Evolutionary conservation across 2,113 vertebrate species (phyloP).

Genomic region (Lutjanus erythropterus): DNA sequence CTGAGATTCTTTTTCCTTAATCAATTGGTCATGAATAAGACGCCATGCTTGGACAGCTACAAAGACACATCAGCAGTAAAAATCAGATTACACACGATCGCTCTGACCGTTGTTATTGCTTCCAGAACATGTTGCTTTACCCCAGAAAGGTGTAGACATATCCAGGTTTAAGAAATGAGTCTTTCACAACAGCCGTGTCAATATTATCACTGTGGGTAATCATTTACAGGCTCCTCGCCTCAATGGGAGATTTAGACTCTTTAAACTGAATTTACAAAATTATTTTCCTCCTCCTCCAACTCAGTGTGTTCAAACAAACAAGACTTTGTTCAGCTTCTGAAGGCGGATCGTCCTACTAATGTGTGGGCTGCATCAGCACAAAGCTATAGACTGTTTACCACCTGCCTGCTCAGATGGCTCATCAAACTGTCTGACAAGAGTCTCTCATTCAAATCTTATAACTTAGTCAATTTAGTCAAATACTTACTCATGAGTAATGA

Average conservation of each 20-base stretch:
- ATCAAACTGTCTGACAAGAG: not conserved
- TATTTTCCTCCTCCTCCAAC: not conserved
- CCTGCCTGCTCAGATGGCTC: not conserved
- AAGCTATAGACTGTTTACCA: not conserved
- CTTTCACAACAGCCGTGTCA: slow-evolving; percentile 1
- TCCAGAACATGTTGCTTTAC: not conserved
- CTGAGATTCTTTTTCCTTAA: not conserved
- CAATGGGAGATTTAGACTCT: not conserved
- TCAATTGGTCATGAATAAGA: not conserved
- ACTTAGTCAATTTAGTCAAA: not conserved
- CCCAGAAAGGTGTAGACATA: not conserved
- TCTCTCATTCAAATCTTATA: not conserved
- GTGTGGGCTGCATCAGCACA: not conserved
- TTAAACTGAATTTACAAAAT: not conserved
- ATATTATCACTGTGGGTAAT: slow-evolving; percentile 29
- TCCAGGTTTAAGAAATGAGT: not conserved
- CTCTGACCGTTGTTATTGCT: not conserved
- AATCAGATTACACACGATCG: not conserved
- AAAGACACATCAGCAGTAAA: not conserved
- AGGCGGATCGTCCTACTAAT: not conserved
- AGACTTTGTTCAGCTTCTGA: not conserved
- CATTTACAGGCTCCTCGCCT: slow-evolving; percentile 29
- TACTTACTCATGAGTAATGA: not conserved
- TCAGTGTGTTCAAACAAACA: not conserved
- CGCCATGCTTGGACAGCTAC: not conserved